These are phyloP conservation scores for Xiphydria camelus DNA, from an alignment of 2,888 invertebrate genomes.

Conservation along the genomic window DNA sequence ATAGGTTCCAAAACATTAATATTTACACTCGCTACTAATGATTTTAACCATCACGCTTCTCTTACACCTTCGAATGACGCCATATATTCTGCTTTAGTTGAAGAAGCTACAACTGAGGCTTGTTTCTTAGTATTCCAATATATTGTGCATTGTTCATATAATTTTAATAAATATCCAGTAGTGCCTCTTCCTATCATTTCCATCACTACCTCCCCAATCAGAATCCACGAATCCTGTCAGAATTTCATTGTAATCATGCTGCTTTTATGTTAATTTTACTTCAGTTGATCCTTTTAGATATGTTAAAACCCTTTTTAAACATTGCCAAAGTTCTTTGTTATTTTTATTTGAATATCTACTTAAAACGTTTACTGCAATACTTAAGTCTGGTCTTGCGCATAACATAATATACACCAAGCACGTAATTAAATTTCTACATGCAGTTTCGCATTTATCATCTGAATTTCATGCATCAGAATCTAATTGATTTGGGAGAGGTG, in stretches of 20 bases:
- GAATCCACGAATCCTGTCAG: conserved; percentile 4
- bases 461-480: conserved; percentile 2
- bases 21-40: conserved; percentile 25
- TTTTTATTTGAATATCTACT: conserved; percentile 7
- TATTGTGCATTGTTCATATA: conserved; percentile 14
- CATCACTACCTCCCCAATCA: conserved; percentile 5
- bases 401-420: conserved; percentile 8
- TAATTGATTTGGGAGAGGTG: conserved; percentile 1
- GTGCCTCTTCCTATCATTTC: conserved; percentile 4
- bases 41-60: conserved; percentile 38
- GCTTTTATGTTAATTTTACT: not conserved
- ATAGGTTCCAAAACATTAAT: conserved; percentile 19
- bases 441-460: not conserved
- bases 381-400: conserved; percentile 7
- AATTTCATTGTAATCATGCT: conserved; percentile 1
- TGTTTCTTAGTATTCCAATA: conserved; percentile 24
- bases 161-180: conserved; percentile 4
- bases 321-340: conserved; percentile 6
- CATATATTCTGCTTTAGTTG: too few relatives aligned
- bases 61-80: conserved; percentile 32
- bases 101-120: conserved; percentile 19
- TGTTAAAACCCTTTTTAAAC: conserved; percentile 3
- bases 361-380: conserved; percentile 1
- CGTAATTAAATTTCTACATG: conserved; percentile 4
- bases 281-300: conserved; percentile 6